A percentile compares a stretch with the other conserved stretches of the same genome.
Evolutionary conservation across 2,888 invertebrate species (phyloP).

Genomic region (Catocala fraxini): DNA sequence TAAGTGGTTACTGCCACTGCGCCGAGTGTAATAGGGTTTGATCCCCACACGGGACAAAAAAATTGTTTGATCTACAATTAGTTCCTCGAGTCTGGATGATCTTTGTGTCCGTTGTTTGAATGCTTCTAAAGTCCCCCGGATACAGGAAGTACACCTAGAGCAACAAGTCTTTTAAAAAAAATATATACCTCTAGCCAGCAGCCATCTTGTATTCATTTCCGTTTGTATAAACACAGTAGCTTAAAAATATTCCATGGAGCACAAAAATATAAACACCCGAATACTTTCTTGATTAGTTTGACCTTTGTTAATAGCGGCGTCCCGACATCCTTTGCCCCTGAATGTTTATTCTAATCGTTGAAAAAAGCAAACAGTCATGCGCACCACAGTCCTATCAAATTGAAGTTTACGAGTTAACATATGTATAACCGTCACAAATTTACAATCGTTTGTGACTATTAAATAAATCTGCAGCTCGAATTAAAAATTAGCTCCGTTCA

Average conservation of each 20-base stretch:
- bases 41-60: too few relatives aligned
- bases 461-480: constrained; percentile 78
- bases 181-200: too few relatives aligned
- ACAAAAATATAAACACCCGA: constrained; percentile 1
- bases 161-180: too few relatives aligned
- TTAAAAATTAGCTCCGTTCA: constrained; percentile 77
- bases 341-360: constrained; percentile 26
- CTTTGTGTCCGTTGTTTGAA: too few relatives aligned
- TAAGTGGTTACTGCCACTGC: too few relatives aligned
- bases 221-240: background rate
- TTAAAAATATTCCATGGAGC: constrained; percentile 5
- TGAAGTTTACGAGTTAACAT: constrained; percentile 54
- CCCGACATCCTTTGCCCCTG: constrained; percentile 18
- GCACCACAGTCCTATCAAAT: constrained; percentile 51
- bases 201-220: too few relatives aligned
- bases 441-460: constrained; percentile 72
- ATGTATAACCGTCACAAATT: constrained; percentile 68
- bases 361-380: constrained; percentile 43
- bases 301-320: constrained; percentile 20
- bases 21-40: too few relatives aligned
- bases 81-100: too few relatives aligned
- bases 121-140: too few relatives aligned
- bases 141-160: too few relatives aligned
- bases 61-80: too few relatives aligned
- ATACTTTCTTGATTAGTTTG: constrained; percentile 20